phyloP scores from a whole-genome alignment of 2,888 invertebrate genomes.

The Mesorhabditis spiculigera region DNA sequence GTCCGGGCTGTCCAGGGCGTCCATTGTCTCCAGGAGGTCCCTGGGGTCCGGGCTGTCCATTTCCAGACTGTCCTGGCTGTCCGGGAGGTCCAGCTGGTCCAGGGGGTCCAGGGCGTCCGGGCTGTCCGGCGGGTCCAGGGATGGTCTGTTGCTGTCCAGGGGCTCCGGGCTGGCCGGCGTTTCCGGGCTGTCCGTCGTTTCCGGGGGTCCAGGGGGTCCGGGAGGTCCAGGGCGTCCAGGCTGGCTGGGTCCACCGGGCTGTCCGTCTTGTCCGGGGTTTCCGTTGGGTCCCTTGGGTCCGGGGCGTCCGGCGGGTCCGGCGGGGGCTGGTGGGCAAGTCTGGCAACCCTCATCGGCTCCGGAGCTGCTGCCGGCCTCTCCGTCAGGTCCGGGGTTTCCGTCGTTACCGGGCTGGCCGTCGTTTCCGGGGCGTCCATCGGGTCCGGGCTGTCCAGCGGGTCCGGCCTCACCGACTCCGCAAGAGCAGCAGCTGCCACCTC shows the following conservation, averaged over 20 bases:
- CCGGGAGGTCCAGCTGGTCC: constrained; percentile 43
- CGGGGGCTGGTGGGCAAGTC: constrained; percentile 44
- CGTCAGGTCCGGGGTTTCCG: constrained; percentile 35
- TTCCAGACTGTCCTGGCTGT: constrained; percentile 40
- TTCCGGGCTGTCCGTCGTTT: constrained; percentile 37
- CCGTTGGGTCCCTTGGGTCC: constrained; percentile 45
- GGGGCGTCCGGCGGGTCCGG: constrained; percentile 42
- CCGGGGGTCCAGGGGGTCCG: constrained; percentile 43
- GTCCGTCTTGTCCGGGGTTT: constrained; percentile 39
- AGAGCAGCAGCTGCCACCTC: constrained; percentile 37
- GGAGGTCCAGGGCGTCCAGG: constrained; percentile 37
- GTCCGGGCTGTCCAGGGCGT: constrained; percentile 40
- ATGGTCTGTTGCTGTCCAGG: constrained; percentile 35
- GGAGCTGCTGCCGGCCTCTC: constrained; percentile 27
- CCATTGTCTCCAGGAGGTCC: constrained; percentile 42
- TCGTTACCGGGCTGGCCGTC: constrained; percentile 16
- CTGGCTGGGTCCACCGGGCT: constrained; percentile 66
- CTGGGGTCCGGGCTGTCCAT: constrained; percentile 36
- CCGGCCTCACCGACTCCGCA: constrained; percentile 43
- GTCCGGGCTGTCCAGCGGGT: constrained; percentile 37
- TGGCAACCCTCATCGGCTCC: constrained; percentile 39
- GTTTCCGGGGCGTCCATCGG: constrained; percentile 46
- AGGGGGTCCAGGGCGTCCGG: constrained; percentile 38
- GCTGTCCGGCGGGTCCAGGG: constrained; percentile 31
- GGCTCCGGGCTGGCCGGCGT: constrained; percentile 38